These are phyloP conservation scores for Rhinolophus ferrumequinum DNA, from an alignment of 2,113 vertebrate species.

Conservation along the genomic window DNA sequence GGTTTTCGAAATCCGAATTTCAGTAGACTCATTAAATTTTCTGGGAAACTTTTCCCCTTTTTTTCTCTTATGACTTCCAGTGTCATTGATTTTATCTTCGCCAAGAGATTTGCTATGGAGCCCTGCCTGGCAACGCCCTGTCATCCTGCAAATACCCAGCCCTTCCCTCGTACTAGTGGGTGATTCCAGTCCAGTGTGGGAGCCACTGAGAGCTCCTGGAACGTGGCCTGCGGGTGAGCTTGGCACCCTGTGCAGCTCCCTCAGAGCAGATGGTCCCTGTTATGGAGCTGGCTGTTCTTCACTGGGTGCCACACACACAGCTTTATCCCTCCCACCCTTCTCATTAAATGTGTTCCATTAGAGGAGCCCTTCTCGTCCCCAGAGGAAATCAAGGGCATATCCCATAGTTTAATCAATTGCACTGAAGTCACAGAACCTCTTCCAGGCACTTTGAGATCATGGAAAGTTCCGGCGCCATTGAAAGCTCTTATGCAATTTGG, in stretches of 20 bases:
- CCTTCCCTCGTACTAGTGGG: neutral
- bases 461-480: no score
- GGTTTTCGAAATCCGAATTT: neutral
- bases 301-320: neutral
- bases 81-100: neutral
- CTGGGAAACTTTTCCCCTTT: neutral
- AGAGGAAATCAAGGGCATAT: neutral
- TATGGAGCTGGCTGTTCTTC: neutral
- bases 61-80: neutral
- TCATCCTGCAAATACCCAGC: neutral
- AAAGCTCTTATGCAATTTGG: neutral
- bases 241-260: no score
- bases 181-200: neutral
- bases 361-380: neutral
- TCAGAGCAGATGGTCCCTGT: neutral
- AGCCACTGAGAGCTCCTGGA: neutral
- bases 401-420: no score
- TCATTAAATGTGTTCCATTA: neutral
- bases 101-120: neutral
- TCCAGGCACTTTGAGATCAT: neutral
- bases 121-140: neutral
- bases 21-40: neutral
- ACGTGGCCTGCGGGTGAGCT: no score
- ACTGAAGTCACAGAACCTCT: no score
- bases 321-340: neutral